A percentile compares a stretch with the other conserved stretches of the same genome.
Conservation (phyloP, 30 jellyfish, hydroid and myxozoan species). For the Cassiopea xamachana region DNA sequence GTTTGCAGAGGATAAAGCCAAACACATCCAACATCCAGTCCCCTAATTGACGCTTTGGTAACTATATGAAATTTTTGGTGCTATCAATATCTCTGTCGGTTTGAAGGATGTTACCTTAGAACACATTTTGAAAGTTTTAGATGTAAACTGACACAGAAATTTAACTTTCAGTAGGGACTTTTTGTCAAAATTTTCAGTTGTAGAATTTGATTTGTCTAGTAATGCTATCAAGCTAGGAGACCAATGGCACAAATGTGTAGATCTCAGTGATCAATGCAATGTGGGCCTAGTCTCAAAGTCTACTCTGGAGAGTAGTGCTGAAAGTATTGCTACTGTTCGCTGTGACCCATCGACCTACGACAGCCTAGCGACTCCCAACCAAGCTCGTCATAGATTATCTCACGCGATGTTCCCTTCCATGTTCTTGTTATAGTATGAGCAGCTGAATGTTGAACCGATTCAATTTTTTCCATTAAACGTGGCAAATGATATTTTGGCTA, state of each 20-base stretch:
- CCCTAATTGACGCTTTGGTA: slow-evolving; percentile 69
- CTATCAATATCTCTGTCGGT: slow-evolving; percentile 14
- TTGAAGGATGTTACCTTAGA: slow-evolving; percentile 23
- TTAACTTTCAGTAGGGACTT: slow-evolving; percentile 50
- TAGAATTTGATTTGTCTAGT: slow-evolving; percentile 40
- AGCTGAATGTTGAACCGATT: too few species aligned
- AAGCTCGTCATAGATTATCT: too few species aligned
- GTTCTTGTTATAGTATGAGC: too few species aligned
- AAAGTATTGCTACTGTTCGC: slow-evolving; percentile 23
- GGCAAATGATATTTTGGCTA: too few species aligned
- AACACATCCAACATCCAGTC: slow-evolving; percentile 9
- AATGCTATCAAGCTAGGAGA: slow-evolving; percentile 45
- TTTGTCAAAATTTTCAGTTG: slow-evolving; percentile 26
- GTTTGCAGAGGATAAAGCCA: slow-evolving; percentile 18
- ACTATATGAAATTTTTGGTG: slow-evolving; percentile 59
- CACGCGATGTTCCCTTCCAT: too few species aligned
- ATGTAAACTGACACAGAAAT: slow-evolving; percentile 1
- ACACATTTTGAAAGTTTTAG: slow-evolving; percentile 22
- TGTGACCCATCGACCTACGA: slow-evolving; percentile 11
- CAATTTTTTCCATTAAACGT: too few species aligned
- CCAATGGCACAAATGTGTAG: slow-evolving; percentile 28
- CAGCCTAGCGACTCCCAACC: too few species aligned
- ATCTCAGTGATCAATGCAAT: slow-evolving; percentile 10
- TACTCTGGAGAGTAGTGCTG: slow-evolving; percentile 35
- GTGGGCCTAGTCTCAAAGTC: slow-evolving; percentile 39